Evolutionary conservation across 2,797 vertebrate species (phyloP).

Genomic region (Garrulus glandarius): DNA sequence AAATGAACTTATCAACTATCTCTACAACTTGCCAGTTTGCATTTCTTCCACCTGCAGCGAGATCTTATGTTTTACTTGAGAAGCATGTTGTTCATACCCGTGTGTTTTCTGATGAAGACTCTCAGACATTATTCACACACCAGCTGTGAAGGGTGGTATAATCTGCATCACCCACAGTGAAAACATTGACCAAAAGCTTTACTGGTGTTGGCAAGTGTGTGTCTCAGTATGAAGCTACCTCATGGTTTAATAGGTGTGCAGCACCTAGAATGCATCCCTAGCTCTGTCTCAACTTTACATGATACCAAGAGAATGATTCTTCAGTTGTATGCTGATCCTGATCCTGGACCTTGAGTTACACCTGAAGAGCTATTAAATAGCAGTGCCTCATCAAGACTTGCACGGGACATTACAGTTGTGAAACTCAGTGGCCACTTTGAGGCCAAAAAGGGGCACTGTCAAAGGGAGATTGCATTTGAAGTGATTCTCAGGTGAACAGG

Average conservation of each 20-base stretch:
- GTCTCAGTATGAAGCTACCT: neutral
- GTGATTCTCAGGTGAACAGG: neutral
- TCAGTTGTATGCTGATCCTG: neutral
- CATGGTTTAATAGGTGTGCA: neutral
- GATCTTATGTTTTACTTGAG: neutral
- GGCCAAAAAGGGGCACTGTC: neutral
- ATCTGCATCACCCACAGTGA: accelerated
- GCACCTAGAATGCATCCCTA: neutral
- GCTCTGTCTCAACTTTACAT: neutral
- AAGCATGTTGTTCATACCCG: accelerated
- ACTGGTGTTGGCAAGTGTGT: neutral
- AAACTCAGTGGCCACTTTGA: neutral
- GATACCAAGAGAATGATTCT: neutral
- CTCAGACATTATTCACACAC: neutral
- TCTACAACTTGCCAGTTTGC: neutral
- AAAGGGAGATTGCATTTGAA: neutral
- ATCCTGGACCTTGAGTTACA: neutral
- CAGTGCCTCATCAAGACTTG: neutral
- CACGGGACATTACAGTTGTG: accelerated
- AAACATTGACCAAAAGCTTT: neutral
- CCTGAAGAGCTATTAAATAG: neutral
- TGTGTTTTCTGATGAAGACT: neutral
- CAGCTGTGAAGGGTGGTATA: neutral
- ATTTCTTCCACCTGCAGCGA: neutral
- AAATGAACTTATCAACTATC: accelerated